Percentiles rank a stretch among this genome's conserved stretches.
These are phyloP conservation scores for Caerostris extrusa DNA, from an alignment of 1,140 invertebrate genomes.

Conservation along the genomic window DNA sequence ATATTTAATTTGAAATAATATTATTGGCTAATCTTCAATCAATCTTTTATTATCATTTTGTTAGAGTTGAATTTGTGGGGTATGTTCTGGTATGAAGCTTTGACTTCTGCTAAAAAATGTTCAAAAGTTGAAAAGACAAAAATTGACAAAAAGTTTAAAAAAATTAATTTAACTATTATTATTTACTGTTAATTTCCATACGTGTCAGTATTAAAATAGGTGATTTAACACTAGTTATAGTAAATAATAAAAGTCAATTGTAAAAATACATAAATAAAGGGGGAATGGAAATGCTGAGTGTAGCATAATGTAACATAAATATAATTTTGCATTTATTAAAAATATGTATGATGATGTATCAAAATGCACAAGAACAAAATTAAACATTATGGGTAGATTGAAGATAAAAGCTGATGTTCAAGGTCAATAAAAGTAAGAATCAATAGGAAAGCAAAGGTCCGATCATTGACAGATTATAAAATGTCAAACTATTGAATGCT, in stretches of 20 bases:
- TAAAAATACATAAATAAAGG: background rate
- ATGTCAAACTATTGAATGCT: background rate
- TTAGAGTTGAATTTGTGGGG: background rate
- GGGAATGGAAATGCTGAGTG: background rate
- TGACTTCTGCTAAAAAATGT: background rate
- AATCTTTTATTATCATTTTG: background rate
- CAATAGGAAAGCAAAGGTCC: background rate
- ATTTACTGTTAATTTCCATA: background rate
- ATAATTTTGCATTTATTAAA: background rate
- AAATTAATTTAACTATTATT: background rate
- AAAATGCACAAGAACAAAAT: background rate
- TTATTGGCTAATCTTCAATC: background rate
- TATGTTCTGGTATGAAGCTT: background rate
- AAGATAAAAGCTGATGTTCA: background rate
- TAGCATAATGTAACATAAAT: background rate
- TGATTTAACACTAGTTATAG: background rate
- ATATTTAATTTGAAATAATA: background rate
- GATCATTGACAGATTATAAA: background rate
- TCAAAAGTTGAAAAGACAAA: background rate
- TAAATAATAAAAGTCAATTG: background rate
- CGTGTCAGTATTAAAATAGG: background rate
- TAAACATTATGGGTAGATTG: background rate
- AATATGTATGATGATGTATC: background rate
- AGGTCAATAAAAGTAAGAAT: background rate
- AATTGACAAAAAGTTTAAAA: background rate